Evolutionary conservation across 2,113 vertebrate species (phyloP).

Genomic region (Ammospiza nelsoni): DNA sequence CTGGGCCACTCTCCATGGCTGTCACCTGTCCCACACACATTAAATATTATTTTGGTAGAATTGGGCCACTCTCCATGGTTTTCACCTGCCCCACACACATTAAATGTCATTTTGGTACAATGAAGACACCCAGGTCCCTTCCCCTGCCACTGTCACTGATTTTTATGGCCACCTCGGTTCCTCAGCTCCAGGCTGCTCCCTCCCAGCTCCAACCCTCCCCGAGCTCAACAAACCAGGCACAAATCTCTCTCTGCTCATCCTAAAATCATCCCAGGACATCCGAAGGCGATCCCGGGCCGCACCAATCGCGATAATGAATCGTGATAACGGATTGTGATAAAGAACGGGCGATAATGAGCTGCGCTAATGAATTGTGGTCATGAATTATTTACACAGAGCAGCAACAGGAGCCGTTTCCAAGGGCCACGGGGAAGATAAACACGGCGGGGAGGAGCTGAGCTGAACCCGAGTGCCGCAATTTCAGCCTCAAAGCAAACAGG

Average conservation of each 20-base stretch:
- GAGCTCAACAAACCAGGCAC: rapidly evolving
- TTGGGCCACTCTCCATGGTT: neutral
- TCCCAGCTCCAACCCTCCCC: too few relatives aligned
- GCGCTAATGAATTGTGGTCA: neutral
- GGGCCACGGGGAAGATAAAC: neutral
- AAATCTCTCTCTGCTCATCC: neutral
- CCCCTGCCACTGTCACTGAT: rapidly evolving
- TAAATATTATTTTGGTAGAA: rapidly evolving
- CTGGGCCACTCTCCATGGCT: neutral
- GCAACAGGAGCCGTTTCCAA: neutral
- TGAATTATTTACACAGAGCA: slow-evolving; percentile 5
- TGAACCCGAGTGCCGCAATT: neutral
- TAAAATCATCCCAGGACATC: rapidly evolving
- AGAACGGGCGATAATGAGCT: neutral
- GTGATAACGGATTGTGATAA: rapidly evolving
- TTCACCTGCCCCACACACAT: too few relatives aligned
- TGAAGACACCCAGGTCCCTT: rapidly evolving
- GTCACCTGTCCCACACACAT: rapidly evolving
- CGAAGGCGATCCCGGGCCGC: rapidly evolving
- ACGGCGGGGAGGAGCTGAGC: neutral
- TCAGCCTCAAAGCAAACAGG: slow-evolving; percentile 24
- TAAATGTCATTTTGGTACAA: too few relatives aligned
- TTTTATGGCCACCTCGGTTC: neutral
- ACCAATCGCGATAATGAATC: neutral
- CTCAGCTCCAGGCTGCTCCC: neutral